A percentile compares a stretch with the other conserved stretches of the same genome.
Evolutionary conservation across 2,888 invertebrate species (phyloP).

Genomic region (Melanophora roralis): DNA sequence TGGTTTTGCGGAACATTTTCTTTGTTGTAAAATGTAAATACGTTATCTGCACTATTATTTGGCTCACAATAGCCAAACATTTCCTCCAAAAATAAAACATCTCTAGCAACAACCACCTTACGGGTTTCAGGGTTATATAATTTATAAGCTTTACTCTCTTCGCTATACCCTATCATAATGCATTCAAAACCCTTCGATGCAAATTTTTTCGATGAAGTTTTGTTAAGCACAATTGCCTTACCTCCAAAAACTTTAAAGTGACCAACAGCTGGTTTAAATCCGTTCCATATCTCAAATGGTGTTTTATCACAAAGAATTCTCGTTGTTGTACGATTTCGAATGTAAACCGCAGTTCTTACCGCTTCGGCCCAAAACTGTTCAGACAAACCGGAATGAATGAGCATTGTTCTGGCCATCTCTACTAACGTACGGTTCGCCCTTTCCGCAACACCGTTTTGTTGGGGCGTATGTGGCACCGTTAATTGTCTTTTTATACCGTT

Average conservation of each 20-base stretch:
- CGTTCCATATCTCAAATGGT: slow-evolving; percentile 37
- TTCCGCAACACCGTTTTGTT: too few relatives aligned
- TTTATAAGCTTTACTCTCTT: slow-evolving; percentile 44
- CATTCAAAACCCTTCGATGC: slow-evolving; percentile 40
- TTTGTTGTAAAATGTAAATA: neutral
- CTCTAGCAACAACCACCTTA: slow-evolving; percentile 29
- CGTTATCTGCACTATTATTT: neutral
- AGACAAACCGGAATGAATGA: slow-evolving; percentile 7
- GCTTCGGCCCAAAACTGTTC: slow-evolving; percentile 37
- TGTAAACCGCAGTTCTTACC: slow-evolving; percentile 12
- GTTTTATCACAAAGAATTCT: slow-evolving; percentile 31
- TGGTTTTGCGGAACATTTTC: neutral
- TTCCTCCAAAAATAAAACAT: slow-evolving; percentile 45
- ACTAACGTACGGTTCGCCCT: too few relatives aligned
- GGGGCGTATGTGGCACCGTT: slow-evolving; percentile 54
- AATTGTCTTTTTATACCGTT: slow-evolving; percentile 53
- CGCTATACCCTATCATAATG: slow-evolving; percentile 49
- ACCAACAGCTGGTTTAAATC: slow-evolving; percentile 28
- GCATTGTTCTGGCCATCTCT: slow-evolving; percentile 32
- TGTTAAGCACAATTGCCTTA: slow-evolving; percentile 40
- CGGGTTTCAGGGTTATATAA: slow-evolving; percentile 23
- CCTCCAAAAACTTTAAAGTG: slow-evolving; percentile 44
- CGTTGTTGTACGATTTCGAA: slow-evolving; percentile 26
- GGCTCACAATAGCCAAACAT: neutral
- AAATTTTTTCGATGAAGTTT: slow-evolving; percentile 38